phyloP scores from a whole-genome alignment of 2,113 vertebrate species.

The Rousettus leschenaultii region DNA sequence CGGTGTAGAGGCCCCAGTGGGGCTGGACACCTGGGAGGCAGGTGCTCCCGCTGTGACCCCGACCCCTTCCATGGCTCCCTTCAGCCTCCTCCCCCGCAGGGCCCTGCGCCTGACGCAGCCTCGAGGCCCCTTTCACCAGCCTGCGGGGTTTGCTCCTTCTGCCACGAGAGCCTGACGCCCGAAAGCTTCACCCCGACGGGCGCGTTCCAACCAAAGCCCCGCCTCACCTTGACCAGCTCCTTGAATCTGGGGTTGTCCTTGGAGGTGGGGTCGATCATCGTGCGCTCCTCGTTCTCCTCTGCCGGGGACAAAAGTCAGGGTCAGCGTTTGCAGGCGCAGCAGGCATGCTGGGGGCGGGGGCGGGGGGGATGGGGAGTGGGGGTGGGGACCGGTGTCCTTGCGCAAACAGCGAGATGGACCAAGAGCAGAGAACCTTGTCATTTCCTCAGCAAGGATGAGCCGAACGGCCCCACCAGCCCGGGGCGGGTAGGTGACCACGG shows the following conservation, averaged over 20 bases:
- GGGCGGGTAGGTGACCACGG: rapidly evolving
- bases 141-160: rapidly evolving
- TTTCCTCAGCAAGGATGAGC: neutral
- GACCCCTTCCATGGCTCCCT: neutral
- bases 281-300: slow-evolving; percentile 98
- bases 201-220: rapidly evolving
- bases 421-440: neutral
- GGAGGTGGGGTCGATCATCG: slow-evolving; percentile 94
- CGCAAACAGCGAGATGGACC: neutral
- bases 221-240: slow-evolving; percentile 93
- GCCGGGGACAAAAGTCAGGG: slow-evolving; percentile 39
- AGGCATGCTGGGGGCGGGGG: neutral
- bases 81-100: rapidly evolving
- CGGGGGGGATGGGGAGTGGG: too few species aligned
- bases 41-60: rapidly evolving
- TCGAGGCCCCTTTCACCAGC: rapidly evolving
- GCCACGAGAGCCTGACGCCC: neutral
- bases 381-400: neutral
- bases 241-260: slow-evolving; percentile 94
- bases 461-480: neutral
- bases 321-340: neutral
- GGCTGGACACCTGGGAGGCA: neutral
- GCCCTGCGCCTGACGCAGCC: rapidly evolving
- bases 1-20: neutral
- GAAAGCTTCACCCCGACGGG: neutral